Evolutionary conservation across 1,140 invertebrate species (phyloP).

Genomic region (Lepidurus arcticus): DNA sequence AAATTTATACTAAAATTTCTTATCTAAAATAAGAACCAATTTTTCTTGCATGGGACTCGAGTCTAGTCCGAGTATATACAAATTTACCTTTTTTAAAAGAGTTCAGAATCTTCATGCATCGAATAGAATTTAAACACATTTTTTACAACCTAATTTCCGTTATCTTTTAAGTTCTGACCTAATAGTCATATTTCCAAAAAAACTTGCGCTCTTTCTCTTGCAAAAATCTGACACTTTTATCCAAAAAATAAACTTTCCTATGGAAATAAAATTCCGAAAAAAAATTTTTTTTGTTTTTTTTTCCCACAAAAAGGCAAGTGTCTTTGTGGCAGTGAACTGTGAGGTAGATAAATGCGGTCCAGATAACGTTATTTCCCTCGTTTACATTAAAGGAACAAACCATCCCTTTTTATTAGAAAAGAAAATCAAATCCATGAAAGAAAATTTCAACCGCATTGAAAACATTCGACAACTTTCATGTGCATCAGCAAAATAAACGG

Average conservation of each 20-base stretch:
- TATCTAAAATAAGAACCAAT: no score
- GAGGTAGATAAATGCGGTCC: conserved; percentile 14
- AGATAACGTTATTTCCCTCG: not conserved
- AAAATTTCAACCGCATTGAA: not conserved
- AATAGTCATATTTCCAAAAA: not conserved
- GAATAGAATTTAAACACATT: not conserved
- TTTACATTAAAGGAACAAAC: not conserved
- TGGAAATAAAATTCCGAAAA: not conserved
- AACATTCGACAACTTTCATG: not conserved
- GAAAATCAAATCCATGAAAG: not conserved
- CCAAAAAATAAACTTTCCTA: not conserved
- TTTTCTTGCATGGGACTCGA: not conserved
- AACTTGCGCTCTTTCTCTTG: not conserved
- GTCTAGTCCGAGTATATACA: not conserved
- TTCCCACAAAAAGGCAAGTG: not conserved
- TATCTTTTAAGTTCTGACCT: not conserved
- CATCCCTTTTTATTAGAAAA: not conserved
- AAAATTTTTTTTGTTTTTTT: not conserved
- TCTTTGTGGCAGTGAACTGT: conserved; percentile 21
- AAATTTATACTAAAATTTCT: no score
- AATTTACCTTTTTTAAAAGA: not conserved
- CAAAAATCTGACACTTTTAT: not conserved
- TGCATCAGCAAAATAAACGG: not conserved
- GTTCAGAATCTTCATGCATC: not conserved
- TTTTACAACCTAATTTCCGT: not conserved